Evolutionary conservation across 2,797 vertebrate species (phyloP).

Genomic region (Micrastur ruficollis): DNA sequence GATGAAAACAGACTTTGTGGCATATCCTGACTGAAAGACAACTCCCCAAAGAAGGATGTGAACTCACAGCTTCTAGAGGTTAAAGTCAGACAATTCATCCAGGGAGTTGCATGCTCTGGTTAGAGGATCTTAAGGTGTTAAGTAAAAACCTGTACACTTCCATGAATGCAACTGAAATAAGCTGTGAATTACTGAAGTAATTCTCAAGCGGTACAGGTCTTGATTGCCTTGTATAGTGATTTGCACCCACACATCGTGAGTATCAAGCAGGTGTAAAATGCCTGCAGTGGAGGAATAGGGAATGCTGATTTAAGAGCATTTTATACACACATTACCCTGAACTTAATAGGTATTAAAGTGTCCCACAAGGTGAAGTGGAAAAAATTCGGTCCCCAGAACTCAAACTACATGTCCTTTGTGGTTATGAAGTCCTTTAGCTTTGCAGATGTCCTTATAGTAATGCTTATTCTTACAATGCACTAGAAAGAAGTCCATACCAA

Average conservation of each 20-base stretch:
- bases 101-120: background rate
- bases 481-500: background rate
- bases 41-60: background rate
- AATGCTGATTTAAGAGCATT: background rate
- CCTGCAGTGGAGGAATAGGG: background rate
- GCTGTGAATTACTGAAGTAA: background rate
- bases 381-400: background rate
- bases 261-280: constrained; percentile 19
- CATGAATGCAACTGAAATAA: background rate
- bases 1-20: background rate
- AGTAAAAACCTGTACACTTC: background rate
- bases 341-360: background rate
- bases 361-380: background rate
- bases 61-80: constrained; percentile 25
- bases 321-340: background rate
- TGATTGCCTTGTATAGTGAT: constrained; percentile 16
- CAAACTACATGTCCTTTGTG: background rate
- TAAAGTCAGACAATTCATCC: background rate
- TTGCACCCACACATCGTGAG: background rate
- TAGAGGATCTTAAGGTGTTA: background rate
- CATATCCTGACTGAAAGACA: background rate
- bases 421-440: background rate
- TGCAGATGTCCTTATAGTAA: background rate
- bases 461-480: background rate
- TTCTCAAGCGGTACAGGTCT: background rate